Evolutionary conservation across 1,140 invertebrate genomes (phyloP).

Genomic region (Micrasema longulum): DNA sequence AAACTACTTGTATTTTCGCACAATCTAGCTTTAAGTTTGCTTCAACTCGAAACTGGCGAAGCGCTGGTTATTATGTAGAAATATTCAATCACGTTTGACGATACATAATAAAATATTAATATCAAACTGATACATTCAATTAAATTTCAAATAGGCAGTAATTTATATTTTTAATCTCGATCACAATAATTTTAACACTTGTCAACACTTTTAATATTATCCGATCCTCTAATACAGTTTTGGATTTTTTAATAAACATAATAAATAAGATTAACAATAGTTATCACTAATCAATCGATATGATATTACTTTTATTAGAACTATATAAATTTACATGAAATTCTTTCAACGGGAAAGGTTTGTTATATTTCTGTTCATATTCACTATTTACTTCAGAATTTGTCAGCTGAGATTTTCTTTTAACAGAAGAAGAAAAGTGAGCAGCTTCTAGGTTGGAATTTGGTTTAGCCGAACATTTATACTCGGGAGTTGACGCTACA

Average conservation of each 20-base stretch:
- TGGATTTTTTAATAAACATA: slow-evolving; percentile 8
- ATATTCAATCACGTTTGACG: too few relatives aligned
- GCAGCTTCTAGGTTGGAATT: slow-evolving; percentile 38
- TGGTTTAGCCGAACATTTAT: slow-evolving; percentile 58
- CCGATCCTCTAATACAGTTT: too few relatives aligned
- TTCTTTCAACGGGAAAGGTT: slow-evolving; percentile 28
- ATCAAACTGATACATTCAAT: too few relatives aligned
- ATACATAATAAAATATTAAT: too few relatives aligned
- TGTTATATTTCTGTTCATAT: slow-evolving; percentile 18
- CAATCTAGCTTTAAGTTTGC: too few relatives aligned
- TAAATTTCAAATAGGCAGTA: too few relatives aligned
- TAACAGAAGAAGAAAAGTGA: slow-evolving; percentile 14
- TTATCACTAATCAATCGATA: slow-evolving; percentile 43
- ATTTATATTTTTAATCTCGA: too few relatives aligned
- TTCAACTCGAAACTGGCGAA: too few relatives aligned
- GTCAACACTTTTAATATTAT: too few relatives aligned
- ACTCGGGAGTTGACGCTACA: slow-evolving; percentile 57
- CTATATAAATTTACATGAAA: slow-evolving; percentile 37
- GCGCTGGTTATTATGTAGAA: too few relatives aligned
- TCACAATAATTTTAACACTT: too few relatives aligned
- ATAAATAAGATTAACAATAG: slow-evolving; percentile 5
- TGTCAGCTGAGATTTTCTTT: slow-evolving; percentile 5
- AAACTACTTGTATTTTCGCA: too few relatives aligned
- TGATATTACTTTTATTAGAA: slow-evolving; percentile 43
- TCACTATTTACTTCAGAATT: background rate